phyloP scores from a whole-genome alignment of 1,140 invertebrate species.

The Lepidotrigona ventralis region DNA sequence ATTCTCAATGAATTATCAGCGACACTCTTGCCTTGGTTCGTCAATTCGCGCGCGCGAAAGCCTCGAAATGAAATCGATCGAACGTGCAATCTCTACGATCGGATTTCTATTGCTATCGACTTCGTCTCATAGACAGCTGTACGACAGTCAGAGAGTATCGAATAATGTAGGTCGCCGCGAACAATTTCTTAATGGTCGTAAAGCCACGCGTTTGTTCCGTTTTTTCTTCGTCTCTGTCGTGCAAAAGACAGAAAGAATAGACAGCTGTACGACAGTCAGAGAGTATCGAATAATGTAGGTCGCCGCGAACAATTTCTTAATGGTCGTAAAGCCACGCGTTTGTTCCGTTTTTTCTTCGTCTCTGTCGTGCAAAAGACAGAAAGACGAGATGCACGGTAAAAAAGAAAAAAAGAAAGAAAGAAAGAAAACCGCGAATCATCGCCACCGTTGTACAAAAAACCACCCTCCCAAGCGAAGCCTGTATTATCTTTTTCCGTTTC shows the following conservation, averaged over 20 bases:
- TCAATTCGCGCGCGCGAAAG: too few species aligned
- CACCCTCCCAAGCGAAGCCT: neutral
- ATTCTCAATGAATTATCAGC: neutral
- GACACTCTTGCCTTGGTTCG: too few species aligned
- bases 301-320: neutral
- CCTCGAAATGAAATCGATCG: neutral
- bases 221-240: too few species aligned
- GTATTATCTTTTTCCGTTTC: neutral
- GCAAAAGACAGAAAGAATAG: too few species aligned
- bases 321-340: neutral
- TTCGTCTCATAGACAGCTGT: neutral
- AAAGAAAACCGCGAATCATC: conserved; percentile 14
- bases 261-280: too few species aligned
- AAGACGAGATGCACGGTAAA: neutral
- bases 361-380: neutral
- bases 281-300: conserved; percentile 13
- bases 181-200: neutral
- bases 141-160: neutral
- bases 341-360: conserved; percentile 20
- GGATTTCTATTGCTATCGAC: neutral
- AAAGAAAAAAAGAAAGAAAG: neutral
- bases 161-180: conserved; percentile 5
- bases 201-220: neutral
- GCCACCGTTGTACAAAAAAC: neutral
- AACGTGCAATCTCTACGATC: neutral